These are phyloP conservation scores for Larimichthys crocea DNA, from an alignment of 2,113 vertebrate species.

Conservation along the genomic window DNA sequence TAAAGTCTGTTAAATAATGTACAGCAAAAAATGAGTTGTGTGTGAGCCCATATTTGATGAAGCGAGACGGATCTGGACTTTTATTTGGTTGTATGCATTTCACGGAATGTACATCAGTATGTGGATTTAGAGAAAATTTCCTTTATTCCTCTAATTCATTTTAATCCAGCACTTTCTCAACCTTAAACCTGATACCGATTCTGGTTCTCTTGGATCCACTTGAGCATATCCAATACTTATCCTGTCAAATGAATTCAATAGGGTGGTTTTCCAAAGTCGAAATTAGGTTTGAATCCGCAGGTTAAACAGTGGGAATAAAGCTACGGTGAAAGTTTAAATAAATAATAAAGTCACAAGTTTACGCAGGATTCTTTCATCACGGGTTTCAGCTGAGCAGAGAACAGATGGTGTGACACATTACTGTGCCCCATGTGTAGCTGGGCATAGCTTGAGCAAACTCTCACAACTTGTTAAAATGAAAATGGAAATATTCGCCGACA, in stretches of 20 bases:
- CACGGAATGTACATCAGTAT: not conserved
- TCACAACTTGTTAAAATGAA: slow-evolving; percentile 32
- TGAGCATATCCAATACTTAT: slow-evolving; percentile 4
- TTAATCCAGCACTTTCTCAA: slow-evolving; percentile 5
- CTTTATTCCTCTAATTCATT: not conserved
- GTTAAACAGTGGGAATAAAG: slow-evolving; percentile 8
- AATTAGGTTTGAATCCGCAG: slow-evolving; percentile 11
- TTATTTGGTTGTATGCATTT: not conserved
- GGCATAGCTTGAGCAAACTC: slow-evolving; percentile 23
- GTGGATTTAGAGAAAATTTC: not conserved
- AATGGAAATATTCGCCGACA: slow-evolving; percentile 36
- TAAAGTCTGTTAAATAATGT: not conserved
- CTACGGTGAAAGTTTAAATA: not conserved
- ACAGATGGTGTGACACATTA: slow-evolving; percentile 48
- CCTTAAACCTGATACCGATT: not conserved
- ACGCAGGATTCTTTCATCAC: not conserved
- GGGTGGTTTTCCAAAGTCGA: slow-evolving; percentile 1
- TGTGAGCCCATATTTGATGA: not conserved
- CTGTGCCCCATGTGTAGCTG: slow-evolving; percentile 23
- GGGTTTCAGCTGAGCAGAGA: slow-evolving; percentile 15
- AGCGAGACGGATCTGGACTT: not conserved
- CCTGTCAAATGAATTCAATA: slow-evolving; percentile 10
- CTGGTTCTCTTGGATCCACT: not conserved
- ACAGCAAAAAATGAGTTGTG: not conserved
- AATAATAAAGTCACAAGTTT: not conserved